phyloP scores from a whole-genome alignment of 2,797 vertebrate genomes.

The Notolepis coatsorum region DNA sequence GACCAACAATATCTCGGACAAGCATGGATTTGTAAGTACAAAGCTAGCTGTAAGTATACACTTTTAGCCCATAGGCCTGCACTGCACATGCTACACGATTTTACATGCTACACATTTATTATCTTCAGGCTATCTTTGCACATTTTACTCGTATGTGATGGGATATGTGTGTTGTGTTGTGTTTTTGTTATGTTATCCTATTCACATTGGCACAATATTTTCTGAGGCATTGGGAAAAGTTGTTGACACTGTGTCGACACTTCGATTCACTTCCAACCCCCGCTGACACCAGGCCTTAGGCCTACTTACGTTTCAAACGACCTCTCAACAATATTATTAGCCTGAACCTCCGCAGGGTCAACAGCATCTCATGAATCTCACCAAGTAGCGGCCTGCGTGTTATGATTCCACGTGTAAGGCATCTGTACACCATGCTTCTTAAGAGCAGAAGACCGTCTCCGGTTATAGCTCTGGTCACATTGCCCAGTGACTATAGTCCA shows the following conservation, averaged over 20 bases:
- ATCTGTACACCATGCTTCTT: no score
- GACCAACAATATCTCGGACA: conserved; percentile 99
- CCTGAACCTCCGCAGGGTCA: background rate
- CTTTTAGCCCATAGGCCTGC: background rate
- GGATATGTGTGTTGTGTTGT: background rate
- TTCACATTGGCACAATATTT: conserved; percentile 1
- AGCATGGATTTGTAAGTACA: conserved; percentile 97
- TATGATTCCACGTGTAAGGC: no score
- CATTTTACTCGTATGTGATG: background rate
- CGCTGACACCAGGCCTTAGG: conserved; percentile 21
- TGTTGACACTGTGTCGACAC: conserved; percentile 55
- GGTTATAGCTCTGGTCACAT: no score
- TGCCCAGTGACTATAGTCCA: no score
- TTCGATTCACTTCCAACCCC: conserved; percentile 39
- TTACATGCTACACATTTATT: no score
- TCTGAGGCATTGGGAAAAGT: conserved; percentile 11
- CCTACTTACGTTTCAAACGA: conserved; percentile 29
- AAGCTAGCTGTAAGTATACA: background rate
- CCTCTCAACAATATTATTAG: conserved; percentile 35
- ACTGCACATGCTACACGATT: background rate
- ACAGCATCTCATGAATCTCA: conserved; percentile 11
- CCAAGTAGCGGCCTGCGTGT: no score
- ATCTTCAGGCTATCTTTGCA: background rate
- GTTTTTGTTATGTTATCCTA: background rate
- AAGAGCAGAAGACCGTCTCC: no score